Conservation (phyloP, 2,113 vertebrate species). For the Nestor notabilis region DNA sequence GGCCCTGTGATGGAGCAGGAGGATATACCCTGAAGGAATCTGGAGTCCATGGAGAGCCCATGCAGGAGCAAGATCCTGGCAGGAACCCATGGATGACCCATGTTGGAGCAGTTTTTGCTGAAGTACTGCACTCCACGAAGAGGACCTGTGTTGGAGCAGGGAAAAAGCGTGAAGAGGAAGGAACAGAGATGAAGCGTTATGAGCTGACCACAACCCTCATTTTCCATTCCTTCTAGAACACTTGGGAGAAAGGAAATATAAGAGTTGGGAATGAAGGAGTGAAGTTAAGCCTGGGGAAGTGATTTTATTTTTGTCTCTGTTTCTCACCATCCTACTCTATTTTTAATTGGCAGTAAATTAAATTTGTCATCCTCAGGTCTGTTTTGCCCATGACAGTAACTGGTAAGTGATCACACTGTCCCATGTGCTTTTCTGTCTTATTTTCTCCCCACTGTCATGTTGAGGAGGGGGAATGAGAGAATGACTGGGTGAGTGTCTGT, state of each 20-base stretch:
- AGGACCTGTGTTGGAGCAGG: not conserved
- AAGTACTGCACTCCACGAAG: not conserved
- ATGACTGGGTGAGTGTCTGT: not conserved
- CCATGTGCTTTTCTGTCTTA: not conserved
- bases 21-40: not conserved
- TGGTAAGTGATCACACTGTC: not conserved
- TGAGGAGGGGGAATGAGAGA: not conserved
- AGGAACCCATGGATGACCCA: rapidly evolving
- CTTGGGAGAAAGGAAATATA: not conserved
- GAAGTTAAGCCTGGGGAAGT: not conserved
- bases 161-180: not conserved
- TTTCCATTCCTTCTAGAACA: not conserved
- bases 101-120: not conserved
- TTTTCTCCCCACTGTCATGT: not conserved
- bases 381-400: not conserved
- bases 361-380: not conserved
- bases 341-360: not conserved
- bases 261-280: not conserved
- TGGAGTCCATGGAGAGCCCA: not conserved
- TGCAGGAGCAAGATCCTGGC: not conserved
- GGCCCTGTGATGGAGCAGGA: not conserved
- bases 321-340: not conserved
- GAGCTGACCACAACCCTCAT: not conserved
- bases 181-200: not conserved
- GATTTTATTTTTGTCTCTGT: not conserved